Evolutionary conservation across 2,113 vertebrate species (phyloP).

Genomic region (Maccullochella peelii): DNA sequence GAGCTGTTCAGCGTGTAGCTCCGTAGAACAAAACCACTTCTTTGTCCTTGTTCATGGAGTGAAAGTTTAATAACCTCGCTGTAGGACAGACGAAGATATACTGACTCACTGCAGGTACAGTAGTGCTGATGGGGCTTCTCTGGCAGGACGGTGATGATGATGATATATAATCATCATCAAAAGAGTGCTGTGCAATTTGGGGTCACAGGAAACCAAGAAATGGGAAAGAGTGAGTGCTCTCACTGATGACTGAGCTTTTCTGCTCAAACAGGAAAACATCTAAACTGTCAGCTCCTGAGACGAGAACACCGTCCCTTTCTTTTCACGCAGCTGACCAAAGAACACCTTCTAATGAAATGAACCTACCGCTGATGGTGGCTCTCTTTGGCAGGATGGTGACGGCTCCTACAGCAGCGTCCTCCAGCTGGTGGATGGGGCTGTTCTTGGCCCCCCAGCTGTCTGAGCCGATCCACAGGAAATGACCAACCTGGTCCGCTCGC

Average conservation of each 20-base stretch:
- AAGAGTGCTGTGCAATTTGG: background rate
- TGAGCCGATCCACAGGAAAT: conserved; percentile 96
- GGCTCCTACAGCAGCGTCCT: conserved; percentile 92
- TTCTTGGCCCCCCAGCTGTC: conserved; percentile 98
- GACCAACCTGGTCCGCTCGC: conserved; percentile 91
- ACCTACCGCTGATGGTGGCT: conserved; percentile 90
- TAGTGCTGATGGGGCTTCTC: background rate
- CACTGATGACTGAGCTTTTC: conserved; percentile 4
- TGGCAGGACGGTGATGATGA: conserved; percentile 10
- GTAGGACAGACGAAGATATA: background rate
- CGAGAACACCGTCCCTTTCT: too few relatives aligned
- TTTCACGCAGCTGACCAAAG: background rate
- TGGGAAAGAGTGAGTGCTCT: background rate
- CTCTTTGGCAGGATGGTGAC: conserved; percentile 96
- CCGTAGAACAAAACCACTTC: too few relatives aligned
- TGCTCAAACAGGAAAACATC: background rate
- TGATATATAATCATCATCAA: conserved; percentile 21
- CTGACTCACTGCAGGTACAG: background rate
- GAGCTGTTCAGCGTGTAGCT: too few relatives aligned
- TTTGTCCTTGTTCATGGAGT: background rate
- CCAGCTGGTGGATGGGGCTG: conserved; percentile 89
- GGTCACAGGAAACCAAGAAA: conserved; percentile 17
- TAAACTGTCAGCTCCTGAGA: background rate
- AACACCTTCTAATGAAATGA: background rate
- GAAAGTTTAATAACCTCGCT: background rate